phyloP scores from a whole-genome alignment of 2,888 invertebrate species.

The Steinernema scapterisci region DNA sequence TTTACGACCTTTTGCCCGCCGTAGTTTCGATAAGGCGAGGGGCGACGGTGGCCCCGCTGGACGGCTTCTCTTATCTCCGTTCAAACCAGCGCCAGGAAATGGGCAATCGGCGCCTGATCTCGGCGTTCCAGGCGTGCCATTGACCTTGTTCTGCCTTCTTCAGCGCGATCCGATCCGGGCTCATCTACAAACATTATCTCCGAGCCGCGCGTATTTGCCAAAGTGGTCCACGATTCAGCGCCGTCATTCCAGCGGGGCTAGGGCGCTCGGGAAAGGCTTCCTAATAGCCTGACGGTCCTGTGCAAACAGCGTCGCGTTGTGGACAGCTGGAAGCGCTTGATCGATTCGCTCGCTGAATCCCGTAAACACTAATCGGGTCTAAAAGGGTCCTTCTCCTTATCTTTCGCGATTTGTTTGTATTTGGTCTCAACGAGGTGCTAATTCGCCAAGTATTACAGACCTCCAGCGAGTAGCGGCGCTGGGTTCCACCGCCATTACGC shows the following conservation, averaged over 20 bases:
- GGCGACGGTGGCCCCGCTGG: neutral
- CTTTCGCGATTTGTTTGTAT: conserved; percentile 21
- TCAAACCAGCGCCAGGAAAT: neutral
- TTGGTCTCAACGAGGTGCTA: conserved; percentile 9
- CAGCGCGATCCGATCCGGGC: neutral
- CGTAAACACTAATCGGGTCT: conserved; percentile 4
- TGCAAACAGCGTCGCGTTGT: conserved; percentile 19
- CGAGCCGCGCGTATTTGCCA: conserved; percentile 7
- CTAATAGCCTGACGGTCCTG: neutral
- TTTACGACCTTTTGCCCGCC: conserved; percentile 5
- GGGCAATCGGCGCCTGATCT: conserved; percentile 21
- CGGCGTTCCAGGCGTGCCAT: neutral
- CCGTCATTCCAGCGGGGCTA: neutral
- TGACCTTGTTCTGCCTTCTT: conserved; percentile 21
- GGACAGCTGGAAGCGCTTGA: conserved; percentile 13
- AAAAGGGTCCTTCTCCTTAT: neutral
- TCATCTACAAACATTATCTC: conserved; percentile 11
- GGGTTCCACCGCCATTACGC: conserved; percentile 29
- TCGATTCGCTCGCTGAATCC: conserved; percentile 15
- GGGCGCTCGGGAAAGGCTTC: neutral
- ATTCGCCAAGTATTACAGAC: neutral
- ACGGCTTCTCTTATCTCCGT: conserved; percentile 11
- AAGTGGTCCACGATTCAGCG: neutral
- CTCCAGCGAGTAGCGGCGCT: neutral
- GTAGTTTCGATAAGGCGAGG: neutral